Evolutionary conservation across 2,888 invertebrate species (phyloP).

Genomic region (Drosophila mayaguana): DNA sequence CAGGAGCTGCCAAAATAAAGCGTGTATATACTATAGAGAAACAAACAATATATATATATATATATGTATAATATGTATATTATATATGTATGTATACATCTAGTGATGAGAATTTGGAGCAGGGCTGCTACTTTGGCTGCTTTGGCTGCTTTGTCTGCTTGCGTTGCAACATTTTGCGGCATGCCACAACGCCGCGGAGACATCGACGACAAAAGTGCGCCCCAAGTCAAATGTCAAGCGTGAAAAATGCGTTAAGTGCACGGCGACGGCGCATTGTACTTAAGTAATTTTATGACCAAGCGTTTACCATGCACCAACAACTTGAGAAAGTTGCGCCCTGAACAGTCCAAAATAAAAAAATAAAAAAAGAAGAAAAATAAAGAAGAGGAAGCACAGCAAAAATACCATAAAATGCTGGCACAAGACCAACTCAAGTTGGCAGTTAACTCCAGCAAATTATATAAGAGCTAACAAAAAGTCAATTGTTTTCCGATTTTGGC

Average conservation of each 20-base stretch:
- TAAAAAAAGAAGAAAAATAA: not conserved
- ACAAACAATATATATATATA: conserved; percentile 29
- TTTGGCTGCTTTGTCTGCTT: conserved; percentile 26
- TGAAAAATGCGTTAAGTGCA: conserved; percentile 84
- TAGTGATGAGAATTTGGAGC: conserved; percentile 68
- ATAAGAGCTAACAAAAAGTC: conserved; percentile 29
- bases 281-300: conserved; percentile 70
- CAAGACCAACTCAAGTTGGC: conserved; percentile 27
- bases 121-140: conserved; percentile 36
- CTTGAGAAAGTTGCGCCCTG: conserved; percentile 55
- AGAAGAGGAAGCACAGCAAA: not conserved
- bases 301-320: conserved; percentile 40
- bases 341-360: not conserved
- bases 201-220: conserved; percentile 76
- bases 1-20: conserved; percentile 46
- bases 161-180: conserved; percentile 42
- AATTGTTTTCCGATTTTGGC: not conserved
- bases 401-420: conserved; percentile 27
- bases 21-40: conserved; percentile 23
- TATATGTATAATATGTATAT: conserved; percentile 15
- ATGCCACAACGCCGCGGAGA: conserved; percentile 15
- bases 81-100: conserved; percentile 16
- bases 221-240: conserved; percentile 84
- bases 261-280: conserved; percentile 74
- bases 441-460: conserved; percentile 20